A percentile compares a stretch with the other conserved stretches of the same genome.
phyloP scores from a whole-genome alignment of 1,140 invertebrate genomes.

The Linepithema humile region DNA sequence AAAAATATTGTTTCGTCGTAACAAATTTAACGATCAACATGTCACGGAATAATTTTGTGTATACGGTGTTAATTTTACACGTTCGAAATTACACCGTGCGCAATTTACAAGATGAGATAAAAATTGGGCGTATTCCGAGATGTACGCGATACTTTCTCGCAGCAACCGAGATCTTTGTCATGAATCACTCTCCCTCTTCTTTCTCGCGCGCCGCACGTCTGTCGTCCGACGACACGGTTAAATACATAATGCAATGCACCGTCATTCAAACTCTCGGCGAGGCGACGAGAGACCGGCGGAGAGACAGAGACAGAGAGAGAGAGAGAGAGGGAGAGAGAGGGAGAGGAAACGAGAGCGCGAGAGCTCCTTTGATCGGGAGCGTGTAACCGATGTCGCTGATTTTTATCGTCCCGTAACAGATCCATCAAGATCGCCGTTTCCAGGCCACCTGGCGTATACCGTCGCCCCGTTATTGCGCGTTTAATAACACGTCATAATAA shows the following conservation, averaged over 20 bases:
- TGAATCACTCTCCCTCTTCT: neutral
- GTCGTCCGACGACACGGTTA: conserved; percentile 10
- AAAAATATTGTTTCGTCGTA: neutral
- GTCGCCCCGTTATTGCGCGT: conserved; percentile 69
- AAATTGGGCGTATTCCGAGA: neutral
- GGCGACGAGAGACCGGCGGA: conserved; percentile 11
- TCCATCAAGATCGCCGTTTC: conserved; percentile 63
- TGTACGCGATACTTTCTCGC: neutral
- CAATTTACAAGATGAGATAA: no score
- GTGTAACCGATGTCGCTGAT: conserved; percentile 54
- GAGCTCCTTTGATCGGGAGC: conserved; percentile 53
- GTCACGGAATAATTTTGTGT: neutral
- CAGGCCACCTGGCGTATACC: conserved; percentile 67
- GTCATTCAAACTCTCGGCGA: conserved; percentile 20
- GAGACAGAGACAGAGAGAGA: no score
- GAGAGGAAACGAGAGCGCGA: conserved; percentile 25
- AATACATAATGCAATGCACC: conserved; percentile 32
- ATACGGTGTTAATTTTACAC: neutral
- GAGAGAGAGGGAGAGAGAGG: neutral
- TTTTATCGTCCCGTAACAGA: conserved; percentile 61
- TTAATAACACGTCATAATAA: conserved; percentile 77
- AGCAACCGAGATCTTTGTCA: neutral
- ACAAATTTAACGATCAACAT: neutral
- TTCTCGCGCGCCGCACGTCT: neutral
- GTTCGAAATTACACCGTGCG: neutral